These are phyloP conservation scores for Glomeris maerens DNA, from an alignment of 1,140 invertebrate species.

Conservation along the genomic window DNA sequence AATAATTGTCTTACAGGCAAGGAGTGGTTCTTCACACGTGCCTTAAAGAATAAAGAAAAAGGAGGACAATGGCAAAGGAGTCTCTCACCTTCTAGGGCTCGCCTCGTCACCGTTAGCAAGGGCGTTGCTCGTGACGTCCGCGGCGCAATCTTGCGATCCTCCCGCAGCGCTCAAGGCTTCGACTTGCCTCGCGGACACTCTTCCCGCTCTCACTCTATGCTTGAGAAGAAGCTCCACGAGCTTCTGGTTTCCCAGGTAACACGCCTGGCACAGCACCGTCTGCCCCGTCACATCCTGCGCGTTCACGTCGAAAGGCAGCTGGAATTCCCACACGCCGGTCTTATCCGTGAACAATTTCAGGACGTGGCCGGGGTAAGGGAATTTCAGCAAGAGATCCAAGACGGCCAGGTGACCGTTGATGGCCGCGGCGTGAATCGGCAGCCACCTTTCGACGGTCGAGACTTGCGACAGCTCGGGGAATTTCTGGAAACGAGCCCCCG, in stretches of 20 bases:
- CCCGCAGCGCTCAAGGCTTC: constrained; percentile 4
- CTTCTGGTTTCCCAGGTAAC: constrained; percentile 62
- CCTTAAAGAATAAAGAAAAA: too few species aligned
- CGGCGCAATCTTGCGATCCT: too few species aligned
- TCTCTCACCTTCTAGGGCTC: constrained; percentile 25
- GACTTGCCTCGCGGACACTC: constrained; percentile 31
- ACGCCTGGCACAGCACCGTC: constrained; percentile 73
- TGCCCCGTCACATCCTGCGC: constrained; percentile 75
- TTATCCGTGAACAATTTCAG: constrained; percentile 52
- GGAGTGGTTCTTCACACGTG: too few species aligned
- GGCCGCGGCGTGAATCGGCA: constrained; percentile 81
- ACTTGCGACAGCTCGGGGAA: constrained; percentile 48
- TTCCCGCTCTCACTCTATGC: constrained; percentile 50
- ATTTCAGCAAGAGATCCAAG: constrained; percentile 62
- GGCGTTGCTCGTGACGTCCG: too few species aligned
- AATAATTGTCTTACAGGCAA: too few species aligned
- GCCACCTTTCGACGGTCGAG: constrained; percentile 77
- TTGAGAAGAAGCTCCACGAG: constrained; percentile 63
- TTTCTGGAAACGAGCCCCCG: constrained; percentile 37
- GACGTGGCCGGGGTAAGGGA: constrained; percentile 59
- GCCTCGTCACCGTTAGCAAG: constrained; percentile 23
- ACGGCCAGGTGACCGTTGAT: constrained; percentile 68
- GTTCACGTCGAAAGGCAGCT: constrained; percentile 79
- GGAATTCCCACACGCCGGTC: constrained; percentile 61
- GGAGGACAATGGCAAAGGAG: too few species aligned